phyloP scores from a whole-genome alignment of 2,888 invertebrate species.

The Erebia ligea region DNA sequence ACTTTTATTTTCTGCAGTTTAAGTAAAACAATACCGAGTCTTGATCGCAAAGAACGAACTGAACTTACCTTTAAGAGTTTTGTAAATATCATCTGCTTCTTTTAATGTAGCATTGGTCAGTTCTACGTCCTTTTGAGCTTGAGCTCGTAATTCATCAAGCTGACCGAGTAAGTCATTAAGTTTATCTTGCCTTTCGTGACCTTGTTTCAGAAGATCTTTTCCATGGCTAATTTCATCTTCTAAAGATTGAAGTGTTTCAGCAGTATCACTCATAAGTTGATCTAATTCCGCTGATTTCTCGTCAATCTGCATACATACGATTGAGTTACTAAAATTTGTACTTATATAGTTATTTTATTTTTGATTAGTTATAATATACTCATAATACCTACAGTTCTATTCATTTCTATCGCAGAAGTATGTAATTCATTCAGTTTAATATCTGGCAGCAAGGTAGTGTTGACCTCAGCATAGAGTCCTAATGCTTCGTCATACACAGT shows the following conservation, averaged over 20 bases:
- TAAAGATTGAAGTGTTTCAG: constrained; percentile 84
- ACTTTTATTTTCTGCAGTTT: background rate
- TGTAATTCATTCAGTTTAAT: constrained; percentile 88
- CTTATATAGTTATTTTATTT: background rate
- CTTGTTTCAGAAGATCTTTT: constrained; percentile 86
- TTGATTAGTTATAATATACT: background rate
- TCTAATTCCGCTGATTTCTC: constrained; percentile 73
- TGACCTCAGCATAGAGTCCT: constrained; percentile 90
- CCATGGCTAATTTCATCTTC: constrained; percentile 86
- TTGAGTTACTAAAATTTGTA: background rate
- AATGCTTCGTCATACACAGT: constrained; percentile 92
- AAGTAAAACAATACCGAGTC: background rate
- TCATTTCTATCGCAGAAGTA: constrained; percentile 86
- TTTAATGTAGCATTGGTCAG: constrained; percentile 87
- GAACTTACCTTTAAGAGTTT: constrained; percentile 86
- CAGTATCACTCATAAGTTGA: constrained; percentile 79
- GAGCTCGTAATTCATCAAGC: constrained; percentile 88
- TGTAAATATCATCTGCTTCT: constrained; percentile 86
- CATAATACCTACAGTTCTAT: constrained; percentile 83
- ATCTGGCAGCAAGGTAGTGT: constrained; percentile 89
- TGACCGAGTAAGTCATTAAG: constrained; percentile 91
- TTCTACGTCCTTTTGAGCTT: constrained; percentile 92
- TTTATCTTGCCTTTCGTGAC: constrained; percentile 85
- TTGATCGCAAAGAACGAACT: constrained; percentile 28
- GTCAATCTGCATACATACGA: constrained; percentile 74